Evolutionary conservation across 2,888 invertebrate genomes (phyloP).

Genomic region (Aphodius granarius): DNA sequence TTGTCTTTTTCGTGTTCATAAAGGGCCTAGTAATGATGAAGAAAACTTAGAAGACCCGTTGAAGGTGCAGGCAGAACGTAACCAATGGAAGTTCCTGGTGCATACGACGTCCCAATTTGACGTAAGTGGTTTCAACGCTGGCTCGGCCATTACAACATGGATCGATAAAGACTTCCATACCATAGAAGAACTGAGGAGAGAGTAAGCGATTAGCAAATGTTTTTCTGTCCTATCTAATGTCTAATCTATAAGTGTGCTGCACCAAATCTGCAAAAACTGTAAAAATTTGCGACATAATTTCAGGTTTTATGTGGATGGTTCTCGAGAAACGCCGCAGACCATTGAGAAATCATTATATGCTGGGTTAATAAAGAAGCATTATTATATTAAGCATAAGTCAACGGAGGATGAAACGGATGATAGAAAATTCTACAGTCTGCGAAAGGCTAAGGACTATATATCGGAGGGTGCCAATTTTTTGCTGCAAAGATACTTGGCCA

Average conservation of each 20-base stretch:
- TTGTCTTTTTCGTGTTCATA: slow-evolving; percentile 3
- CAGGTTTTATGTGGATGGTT: slow-evolving; percentile 13
- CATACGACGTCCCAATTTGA: slow-evolving; percentile 64
- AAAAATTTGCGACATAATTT: no score
- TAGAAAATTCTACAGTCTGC: slow-evolving; percentile 58
- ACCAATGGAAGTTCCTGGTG: slow-evolving; percentile 60
- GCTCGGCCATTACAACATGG: slow-evolving; percentile 63
- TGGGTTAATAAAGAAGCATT: slow-evolving; percentile 59
- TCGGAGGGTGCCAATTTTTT: slow-evolving; percentile 67
- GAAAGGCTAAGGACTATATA: slow-evolving; percentile 57
- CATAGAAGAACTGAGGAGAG: slow-evolving; percentile 65
- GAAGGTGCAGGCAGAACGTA: slow-evolving; percentile 55
- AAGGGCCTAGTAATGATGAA: background rate
- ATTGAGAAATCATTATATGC: slow-evolving; percentile 58
- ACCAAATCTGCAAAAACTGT: background rate
- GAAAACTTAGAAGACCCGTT: slow-evolving; percentile 50
- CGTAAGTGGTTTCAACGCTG: slow-evolving; percentile 58
- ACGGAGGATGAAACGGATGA: slow-evolving; percentile 54
- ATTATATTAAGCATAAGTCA: slow-evolving; percentile 58
- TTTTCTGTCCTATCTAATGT: background rate
- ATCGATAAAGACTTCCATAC: slow-evolving; percentile 64
- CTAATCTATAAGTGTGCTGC: background rate
- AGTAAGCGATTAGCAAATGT: slow-evolving; percentile 37
- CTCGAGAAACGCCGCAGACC: background rate
- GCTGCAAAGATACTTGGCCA: slow-evolving; percentile 62